Evolutionary conservation across 2,888 invertebrate species (phyloP).

Genomic region (Endotricha flammealis): DNA sequence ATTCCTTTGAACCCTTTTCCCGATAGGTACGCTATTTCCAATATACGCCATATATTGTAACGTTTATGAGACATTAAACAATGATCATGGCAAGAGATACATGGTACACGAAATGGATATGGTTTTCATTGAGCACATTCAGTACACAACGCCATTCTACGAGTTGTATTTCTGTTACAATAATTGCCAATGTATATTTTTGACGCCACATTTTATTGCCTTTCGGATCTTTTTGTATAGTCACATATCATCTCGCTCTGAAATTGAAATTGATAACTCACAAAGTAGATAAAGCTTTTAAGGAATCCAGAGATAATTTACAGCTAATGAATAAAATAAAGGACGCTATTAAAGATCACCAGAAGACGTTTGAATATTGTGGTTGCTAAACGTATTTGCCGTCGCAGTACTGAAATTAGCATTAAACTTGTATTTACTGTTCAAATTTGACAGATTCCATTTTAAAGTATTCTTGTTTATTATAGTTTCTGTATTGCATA

Average conservation of each 20-base stretch:
- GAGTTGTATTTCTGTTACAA: conserved; percentile 49
- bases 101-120: conserved; percentile 59
- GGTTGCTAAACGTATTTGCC: no score
- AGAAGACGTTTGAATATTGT: no score
- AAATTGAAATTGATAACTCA: conserved; percentile 48
- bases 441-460: no score
- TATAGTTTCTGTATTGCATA: no score
- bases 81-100: conserved; percentile 34
- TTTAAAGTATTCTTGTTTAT: no score
- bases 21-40: conserved; percentile 38
- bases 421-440: no score
- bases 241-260: conserved; percentile 46
- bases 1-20: conserved; percentile 44
- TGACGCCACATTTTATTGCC: conserved; percentile 45
- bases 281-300: conserved; percentile 41
- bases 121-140: conserved; percentile 43
- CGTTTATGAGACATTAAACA: conserved; percentile 39
- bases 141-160: conserved; percentile 52
- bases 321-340: conserved; percentile 36
- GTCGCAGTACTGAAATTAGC: no score
- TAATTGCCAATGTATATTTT: conserved; percentile 35
- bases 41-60: no score
- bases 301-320: conserved; percentile 24
- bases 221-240: conserved; percentile 56
- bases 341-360: conserved; percentile 47